A percentile compares a stretch with the other conserved stretches of the same genome.
Evolutionary conservation across 2,113 vertebrate species (phyloP).

Genomic region (Petrocephalus zakoni): DNA sequence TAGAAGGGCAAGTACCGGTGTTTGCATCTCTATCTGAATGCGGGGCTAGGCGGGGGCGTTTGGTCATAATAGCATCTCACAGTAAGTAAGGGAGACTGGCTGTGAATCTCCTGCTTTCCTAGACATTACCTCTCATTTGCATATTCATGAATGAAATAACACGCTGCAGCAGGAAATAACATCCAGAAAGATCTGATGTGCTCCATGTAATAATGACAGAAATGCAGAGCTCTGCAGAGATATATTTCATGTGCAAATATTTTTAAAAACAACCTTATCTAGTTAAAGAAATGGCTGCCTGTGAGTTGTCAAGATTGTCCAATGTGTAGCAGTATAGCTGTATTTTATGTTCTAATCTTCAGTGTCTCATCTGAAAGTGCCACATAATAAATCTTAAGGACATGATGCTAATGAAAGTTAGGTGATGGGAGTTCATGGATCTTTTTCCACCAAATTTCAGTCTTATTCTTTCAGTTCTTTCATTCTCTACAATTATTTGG

Average conservation of each 20-base stretch:
- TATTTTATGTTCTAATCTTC: not conserved
- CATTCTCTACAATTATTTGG: not conserved
- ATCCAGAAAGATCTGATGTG: constrained; percentile 2
- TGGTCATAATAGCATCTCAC: not conserved
- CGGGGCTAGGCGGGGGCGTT: not conserved
- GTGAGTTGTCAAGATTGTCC: not conserved
- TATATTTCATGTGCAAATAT: not conserved
- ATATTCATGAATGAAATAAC: constrained; percentile 1
- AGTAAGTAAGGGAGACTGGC: constrained; percentile 5
- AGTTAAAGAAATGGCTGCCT: not conserved
- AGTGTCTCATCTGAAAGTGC: not conserved
- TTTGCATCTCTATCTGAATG: not conserved
- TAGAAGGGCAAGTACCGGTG: not conserved
- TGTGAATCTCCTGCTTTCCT: not conserved
- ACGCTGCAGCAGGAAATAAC: not conserved
- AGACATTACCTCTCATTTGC: not conserved
- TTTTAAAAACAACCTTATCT: not conserved
- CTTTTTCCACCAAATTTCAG: not conserved
- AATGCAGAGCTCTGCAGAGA: not conserved
- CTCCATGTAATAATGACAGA: not conserved
- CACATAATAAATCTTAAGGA: not conserved
- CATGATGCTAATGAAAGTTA: not conserved
- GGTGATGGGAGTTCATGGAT: not conserved
- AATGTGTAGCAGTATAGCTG: not conserved
- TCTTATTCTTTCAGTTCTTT: not conserved